These are phyloP conservation scores for Batillaria attramentaria DNA, from an alignment of 1,140 invertebrate genomes.

Conservation along the genomic window DNA sequence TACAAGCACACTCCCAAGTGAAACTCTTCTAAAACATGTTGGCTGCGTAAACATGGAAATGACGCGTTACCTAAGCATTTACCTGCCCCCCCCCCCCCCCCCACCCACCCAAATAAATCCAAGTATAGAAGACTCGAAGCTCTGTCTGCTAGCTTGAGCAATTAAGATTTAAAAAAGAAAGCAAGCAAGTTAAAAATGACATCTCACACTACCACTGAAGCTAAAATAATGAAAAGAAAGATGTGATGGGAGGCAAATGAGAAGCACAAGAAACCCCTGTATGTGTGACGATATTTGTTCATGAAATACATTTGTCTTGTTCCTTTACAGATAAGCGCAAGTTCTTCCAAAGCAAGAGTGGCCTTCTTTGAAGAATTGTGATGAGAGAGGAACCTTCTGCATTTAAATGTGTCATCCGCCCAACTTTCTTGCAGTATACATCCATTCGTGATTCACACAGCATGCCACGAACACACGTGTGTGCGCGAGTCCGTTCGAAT, in stretches of 20 bases:
- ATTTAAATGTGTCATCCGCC: not conserved
- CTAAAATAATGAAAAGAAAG: not conserved
- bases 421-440: not conserved
- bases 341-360: conserved; percentile 92
- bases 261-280: too few species aligned
- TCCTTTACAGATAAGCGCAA: conserved; percentile 81
- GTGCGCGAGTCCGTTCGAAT: not conserved
- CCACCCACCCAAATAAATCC: too few species aligned
- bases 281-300: not conserved
- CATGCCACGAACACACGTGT: not conserved
- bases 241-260: not conserved
- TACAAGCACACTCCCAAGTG: not conserved
- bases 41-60: not conserved
- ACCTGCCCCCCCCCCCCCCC: too few species aligned
- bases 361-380: conserved; percentile 95
- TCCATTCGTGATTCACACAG: not conserved
- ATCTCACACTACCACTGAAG: not conserved
- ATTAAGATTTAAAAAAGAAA: not conserved
- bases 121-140: too few species aligned
- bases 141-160: not conserved
- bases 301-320: conserved; percentile 42
- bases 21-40: conserved; percentile 4
- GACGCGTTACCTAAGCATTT: not conserved
- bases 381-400: not conserved
- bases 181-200: not conserved